phyloP scores from a whole-genome alignment of 1,140 invertebrate species.

The Leucophenga varia region DNA sequence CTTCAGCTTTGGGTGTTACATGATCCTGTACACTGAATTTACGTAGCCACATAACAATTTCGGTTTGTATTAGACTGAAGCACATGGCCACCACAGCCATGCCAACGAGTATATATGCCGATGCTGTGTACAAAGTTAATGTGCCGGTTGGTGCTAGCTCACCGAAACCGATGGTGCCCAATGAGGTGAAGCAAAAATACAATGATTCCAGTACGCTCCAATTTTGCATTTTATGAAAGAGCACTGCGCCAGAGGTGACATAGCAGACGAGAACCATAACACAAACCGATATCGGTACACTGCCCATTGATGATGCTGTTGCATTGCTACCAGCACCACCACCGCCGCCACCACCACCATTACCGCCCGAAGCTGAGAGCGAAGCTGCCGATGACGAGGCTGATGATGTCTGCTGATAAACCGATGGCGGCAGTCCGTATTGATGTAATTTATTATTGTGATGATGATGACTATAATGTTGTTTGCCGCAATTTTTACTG shows the following conservation, averaged over 20 bases:
- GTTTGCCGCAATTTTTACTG: constrained; percentile 8
- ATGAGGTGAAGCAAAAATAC: constrained; percentile 93
- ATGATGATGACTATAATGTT: constrained; percentile 9
- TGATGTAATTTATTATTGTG: constrained; percentile 24
- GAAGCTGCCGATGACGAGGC: constrained; percentile 10
- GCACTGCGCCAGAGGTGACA: constrained; percentile 84
- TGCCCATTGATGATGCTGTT: too few species aligned
- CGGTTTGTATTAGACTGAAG: constrained; percentile 93
- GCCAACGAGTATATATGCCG: constrained; percentile 86
- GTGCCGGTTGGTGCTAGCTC: constrained; percentile 69
- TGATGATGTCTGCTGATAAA: constrained; percentile 34
- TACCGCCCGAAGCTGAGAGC: constrained; percentile 11
- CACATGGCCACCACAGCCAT: constrained; percentile 96
- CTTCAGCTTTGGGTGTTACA: constrained; percentile 46
- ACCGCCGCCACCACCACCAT: constrained; percentile 3
- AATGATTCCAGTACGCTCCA: constrained; percentile 90
- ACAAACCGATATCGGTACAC: constrained; percentile 85
- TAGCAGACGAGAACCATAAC: constrained; percentile 87
- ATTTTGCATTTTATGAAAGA: constrained; percentile 86
- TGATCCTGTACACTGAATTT: constrained; percentile 59
- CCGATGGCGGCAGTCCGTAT: constrained; percentile 30
- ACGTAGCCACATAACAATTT: constrained; percentile 72
- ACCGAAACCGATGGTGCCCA: constrained; percentile 88
- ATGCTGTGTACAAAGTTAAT: constrained; percentile 67
- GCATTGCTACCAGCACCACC: too few species aligned